Base-by-base conservation (phyloP, 1,140 invertebrate genomes). In the Nylanderia fulva region DNA sequence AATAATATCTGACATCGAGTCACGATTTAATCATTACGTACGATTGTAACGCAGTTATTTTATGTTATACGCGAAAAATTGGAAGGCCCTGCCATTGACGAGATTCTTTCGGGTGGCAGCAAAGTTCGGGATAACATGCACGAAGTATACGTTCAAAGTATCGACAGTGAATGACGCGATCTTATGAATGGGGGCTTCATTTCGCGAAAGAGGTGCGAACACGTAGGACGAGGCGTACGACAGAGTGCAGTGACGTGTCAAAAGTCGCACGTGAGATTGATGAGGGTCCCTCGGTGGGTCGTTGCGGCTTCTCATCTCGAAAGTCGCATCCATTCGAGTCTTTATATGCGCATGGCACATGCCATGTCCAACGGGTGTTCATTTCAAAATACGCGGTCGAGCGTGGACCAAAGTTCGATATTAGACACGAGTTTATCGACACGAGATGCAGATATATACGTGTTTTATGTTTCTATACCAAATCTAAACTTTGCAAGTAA, bases 211-310 rank as follows among this genome's bases (percentile, higher is more conserved):
- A 72, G 61, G 64, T 48, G 13, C 42, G n/a, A 82, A 86, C 56
- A 42, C 45, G n/a, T 58, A 48, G 52, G 48, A 71, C 5, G 9
- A 76, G 42, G 42, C 48, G 60, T 45, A 18, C 29, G 66, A 83
- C 48, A 77, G 58, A 91, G 89, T 90, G 83, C 74, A 89, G 60
- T 80, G 85, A 82, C 89, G 72, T 90, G 87, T 91, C 89, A 87
- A 64, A 90, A 87, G 89, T 90, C 85, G 64, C 83, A 56, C 39
- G 66, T 66, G 89, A 90, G 89, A 91, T 91, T 90, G 90, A 91
- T 88, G 87, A 90, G 72, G 87, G 74, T 74, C 52, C 27, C 72
- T 24, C 33, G 33, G 18, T 56, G 63, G 29, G 79, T n/a, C 27
- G 72, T 54, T 56, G 18, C 15, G 27, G 29, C 36, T 58, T 64